Conservation (phyloP, 2,113 vertebrate genomes). For the Seriola rivoliana region DNA sequence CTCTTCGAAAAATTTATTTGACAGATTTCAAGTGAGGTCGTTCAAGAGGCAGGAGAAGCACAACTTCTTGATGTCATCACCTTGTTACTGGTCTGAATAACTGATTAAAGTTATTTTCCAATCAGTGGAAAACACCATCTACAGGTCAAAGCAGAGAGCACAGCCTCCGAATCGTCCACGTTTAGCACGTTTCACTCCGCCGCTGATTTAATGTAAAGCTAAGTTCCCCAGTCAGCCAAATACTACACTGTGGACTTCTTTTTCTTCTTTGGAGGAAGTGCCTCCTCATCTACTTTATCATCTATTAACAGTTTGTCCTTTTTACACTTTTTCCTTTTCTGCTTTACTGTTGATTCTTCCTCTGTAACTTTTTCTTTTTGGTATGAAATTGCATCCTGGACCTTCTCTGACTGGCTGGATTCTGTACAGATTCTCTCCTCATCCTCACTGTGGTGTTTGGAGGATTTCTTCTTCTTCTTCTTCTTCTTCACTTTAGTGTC, state of each 20-base stretch:
- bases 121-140: neutral
- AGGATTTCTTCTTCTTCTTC: slow-evolving; percentile 67
- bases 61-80: neutral
- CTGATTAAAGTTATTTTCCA: neutral
- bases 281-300: slow-evolving; percentile 1
- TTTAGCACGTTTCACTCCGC: neutral
- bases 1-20: neutral
- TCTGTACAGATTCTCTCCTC: neutral
- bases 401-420: neutral
- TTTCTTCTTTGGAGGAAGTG: slow-evolving; percentile 56
- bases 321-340: slow-evolving; percentile 67
- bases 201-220: neutral
- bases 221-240: neutral
- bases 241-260: slow-evolving; percentile 48
- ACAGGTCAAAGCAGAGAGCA: neutral
- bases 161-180: neutral
- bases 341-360: slow-evolving; percentile 26
- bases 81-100: neutral
- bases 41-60: neutral
- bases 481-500: slow-evolving; percentile 46
- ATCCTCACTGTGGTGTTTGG: slow-evolving; percentile 20
- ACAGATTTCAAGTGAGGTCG: neutral
- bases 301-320: neutral
- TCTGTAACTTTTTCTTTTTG: slow-evolving; percentile 39
- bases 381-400: neutral